Conservation (phyloP, 1,140 invertebrate species). For the Cataglyphis hispanica region DNA sequence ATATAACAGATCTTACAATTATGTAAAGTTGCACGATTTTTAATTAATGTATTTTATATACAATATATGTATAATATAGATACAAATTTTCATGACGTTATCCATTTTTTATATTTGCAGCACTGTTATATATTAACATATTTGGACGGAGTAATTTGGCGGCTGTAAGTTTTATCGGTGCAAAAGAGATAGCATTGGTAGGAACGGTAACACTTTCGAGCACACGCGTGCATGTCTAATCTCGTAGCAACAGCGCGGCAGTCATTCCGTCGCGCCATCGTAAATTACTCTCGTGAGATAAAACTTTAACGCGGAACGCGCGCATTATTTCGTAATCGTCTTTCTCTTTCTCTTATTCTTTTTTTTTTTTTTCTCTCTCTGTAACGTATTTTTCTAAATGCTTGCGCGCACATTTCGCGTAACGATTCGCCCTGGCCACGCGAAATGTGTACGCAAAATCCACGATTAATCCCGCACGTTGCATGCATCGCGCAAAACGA, state of each 20-base stretch:
- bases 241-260: slow-evolving; percentile 21
- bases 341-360: too few species aligned
- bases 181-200: slow-evolving; percentile 22
- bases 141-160: neutral
- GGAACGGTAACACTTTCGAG: slow-evolving; percentile 31
- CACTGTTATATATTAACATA: slow-evolving; percentile 39
- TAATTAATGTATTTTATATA: slow-evolving; percentile 16
- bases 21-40: neutral
- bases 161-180: slow-evolving; percentile 42
- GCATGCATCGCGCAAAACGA: neutral
- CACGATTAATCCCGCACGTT: slow-evolving; percentile 25
- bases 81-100: slow-evolving; percentile 22
- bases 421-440: neutral
- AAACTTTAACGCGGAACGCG: slow-evolving; percentile 44
- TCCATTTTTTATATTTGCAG: slow-evolving; percentile 30
- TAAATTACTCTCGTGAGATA: slow-evolving; percentile 60
- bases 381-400: too few species aligned
- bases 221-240: slow-evolving; percentile 52
- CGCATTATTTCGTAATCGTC: slow-evolving; percentile 3
- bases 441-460: slow-evolving; percentile 40
- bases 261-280: slow-evolving; percentile 27
- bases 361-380: too few species aligned
- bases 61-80: neutral
- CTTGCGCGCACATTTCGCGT: slow-evolving; percentile 7
- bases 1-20: neutral